These are phyloP conservation scores for Muricea muricata DNA, from an alignment of 92 coral and sea anemone genomes.

Conservation along the genomic window DNA sequence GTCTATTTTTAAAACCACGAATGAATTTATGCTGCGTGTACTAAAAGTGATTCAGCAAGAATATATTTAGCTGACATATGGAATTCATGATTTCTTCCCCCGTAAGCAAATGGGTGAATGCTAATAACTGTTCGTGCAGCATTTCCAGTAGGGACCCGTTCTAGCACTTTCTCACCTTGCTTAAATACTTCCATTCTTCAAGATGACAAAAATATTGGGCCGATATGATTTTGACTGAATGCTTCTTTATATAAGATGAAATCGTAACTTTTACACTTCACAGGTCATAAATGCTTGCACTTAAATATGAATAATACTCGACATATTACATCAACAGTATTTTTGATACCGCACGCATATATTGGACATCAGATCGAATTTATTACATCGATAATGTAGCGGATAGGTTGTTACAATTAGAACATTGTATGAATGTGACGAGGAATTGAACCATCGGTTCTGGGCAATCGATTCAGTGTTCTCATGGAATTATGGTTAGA, in stretches of 20 bases:
- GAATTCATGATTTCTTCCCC: neutral
- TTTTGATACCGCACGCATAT: too few species aligned
- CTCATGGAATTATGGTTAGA: too few species aligned
- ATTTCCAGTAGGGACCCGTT: too few species aligned
- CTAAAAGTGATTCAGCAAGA: neutral
- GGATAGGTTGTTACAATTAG: too few species aligned
- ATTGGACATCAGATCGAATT: too few species aligned
- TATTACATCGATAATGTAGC: too few species aligned
- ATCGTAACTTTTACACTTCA: neutral
- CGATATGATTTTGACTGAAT: neutral
- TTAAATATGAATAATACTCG: neutral
- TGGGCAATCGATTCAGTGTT: too few species aligned
- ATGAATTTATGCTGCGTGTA: neutral
- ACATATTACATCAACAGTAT: neutral
- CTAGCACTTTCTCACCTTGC: neutral
- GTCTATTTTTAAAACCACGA: neutral
- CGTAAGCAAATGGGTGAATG: too few species aligned
- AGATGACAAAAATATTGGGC: constrained; percentile 5
- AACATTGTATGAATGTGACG: too few species aligned
- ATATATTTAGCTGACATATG: neutral
- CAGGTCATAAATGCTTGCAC: neutral
- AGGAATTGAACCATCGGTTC: too few species aligned
- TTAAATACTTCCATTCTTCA: neutral
- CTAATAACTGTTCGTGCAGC: too few species aligned
- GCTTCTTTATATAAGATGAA: neutral